A percentile compares a stretch with the other conserved stretches of the same genome.
Evolutionary conservation across 2,888 invertebrate genomes (phyloP).

Genomic region (Schizaphis graminum): DNA sequence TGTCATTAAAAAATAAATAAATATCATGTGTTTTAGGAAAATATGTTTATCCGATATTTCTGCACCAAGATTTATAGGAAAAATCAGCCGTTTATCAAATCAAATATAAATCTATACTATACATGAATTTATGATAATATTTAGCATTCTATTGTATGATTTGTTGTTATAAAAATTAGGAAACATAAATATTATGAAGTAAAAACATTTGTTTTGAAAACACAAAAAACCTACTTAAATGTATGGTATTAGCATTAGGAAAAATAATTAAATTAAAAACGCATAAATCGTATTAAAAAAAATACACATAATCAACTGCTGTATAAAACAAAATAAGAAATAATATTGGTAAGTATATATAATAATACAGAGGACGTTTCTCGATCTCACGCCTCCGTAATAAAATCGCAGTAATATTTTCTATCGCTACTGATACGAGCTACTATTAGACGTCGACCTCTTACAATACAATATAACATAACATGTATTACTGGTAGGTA

Average conservation of each 20-base stretch:
- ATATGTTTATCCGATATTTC: not conserved
- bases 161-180: not conserved
- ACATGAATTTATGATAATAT: not conserved
- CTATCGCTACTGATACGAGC: not conserved
- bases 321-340: not conserved
- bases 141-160: not conserved
- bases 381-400: not conserved
- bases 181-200: not conserved
- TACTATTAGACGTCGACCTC: not conserved
- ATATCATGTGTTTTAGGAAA: not conserved
- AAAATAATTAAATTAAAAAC: not conserved
- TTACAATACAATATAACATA: not conserved
- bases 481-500: not conserved
- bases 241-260: not conserved
- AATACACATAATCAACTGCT: not conserved
- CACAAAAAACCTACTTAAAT: not conserved
- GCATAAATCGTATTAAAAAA: not conserved
- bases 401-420: not conserved
- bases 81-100: not conserved
- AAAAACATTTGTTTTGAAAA: not conserved
- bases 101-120: not conserved
- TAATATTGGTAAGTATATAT: not conserved
- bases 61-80: not conserved
- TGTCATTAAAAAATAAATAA: not conserved
- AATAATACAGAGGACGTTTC: not conserved